Conservation (phyloP, 2,888 invertebrate species). For the Tetheella fluctuosa region DNA sequence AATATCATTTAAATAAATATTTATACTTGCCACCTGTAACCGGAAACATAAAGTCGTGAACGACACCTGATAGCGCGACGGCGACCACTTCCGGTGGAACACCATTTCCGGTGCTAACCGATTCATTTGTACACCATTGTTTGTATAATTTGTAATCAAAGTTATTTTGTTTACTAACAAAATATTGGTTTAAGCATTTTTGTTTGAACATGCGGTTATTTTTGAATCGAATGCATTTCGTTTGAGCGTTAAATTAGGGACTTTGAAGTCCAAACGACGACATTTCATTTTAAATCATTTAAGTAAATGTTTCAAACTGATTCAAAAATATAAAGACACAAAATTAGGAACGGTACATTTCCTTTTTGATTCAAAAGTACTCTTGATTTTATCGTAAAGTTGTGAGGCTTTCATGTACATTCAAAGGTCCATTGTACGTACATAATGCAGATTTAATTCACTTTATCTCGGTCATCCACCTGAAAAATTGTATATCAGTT, state of each 20-base stretch:
- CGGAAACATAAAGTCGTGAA: constrained; percentile 45
- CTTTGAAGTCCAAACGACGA: too few relatives aligned
- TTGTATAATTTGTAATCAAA: constrained; percentile 58
- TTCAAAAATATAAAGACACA: too few relatives aligned
- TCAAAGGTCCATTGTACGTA: neutral
- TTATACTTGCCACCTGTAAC: constrained; percentile 10
- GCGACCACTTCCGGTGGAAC: constrained; percentile 44
- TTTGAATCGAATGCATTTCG: neutral
- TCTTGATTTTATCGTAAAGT: too few relatives aligned
- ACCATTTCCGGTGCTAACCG: constrained; percentile 39
- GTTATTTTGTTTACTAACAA: constrained; percentile 35
- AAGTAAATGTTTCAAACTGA: too few relatives aligned
- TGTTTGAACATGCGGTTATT: neutral
- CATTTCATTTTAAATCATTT: neutral
- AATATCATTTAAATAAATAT: neutral
- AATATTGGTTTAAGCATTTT: neutral
- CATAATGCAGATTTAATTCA: constrained; percentile 25
- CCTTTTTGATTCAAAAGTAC: too few relatives aligned
- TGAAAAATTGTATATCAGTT: constrained; percentile 50
- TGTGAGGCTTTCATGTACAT: constrained; percentile 17
- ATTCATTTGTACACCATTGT: constrained; percentile 56
- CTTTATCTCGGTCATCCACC: constrained; percentile 26
- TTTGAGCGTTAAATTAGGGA: neutral
- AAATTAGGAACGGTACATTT: too few relatives aligned
- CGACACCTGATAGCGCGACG: constrained; percentile 56